Base-by-base conservation (phyloP, 2,797 vertebrate genomes). In the Trachops cirrhosus region DNA sequence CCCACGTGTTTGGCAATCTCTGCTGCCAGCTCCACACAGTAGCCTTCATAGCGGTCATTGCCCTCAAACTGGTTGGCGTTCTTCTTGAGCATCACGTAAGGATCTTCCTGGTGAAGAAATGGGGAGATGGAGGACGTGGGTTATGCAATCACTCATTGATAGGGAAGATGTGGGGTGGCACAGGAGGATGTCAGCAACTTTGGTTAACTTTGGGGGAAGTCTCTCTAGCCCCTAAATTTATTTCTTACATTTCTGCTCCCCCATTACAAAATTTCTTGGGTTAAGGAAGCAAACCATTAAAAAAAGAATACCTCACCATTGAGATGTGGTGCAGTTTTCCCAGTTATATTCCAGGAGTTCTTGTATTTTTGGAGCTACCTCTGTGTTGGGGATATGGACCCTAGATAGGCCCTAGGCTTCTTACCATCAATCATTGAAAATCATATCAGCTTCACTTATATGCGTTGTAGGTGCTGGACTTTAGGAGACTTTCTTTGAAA, bases 21-120 rank as follows among this genome's bases (percentile, higher is more conserved):
- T 0, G 99, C 99, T 0, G 99, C 99, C 50, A 99, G 98, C 97
- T 99, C 99, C 34, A 99, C 99, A 0, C 99, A 99, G 98, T 99
- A 99, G 92, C 99, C 99, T 97, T 99, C 99, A 0, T 99, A 99
- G 96, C 99, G 99, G 95, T 99, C 99, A 0, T 99, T 99, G 59
- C 99, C 99, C 89, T 98, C 98, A 64, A 99, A 98, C 97, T 99
- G 99, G 91, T 99, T 99, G 21, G 99, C 99, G 0, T 99, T 99
- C 98, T 99, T 99, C 98, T 99, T 99, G 94, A 99, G 98, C 99
- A 99, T 99, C 97, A 99, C 99, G 0, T 99, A 99, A 0, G 99
- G 99, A 29, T 99, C 99, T 98, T 99, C 99, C 99, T 99, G 98
- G 95, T 52, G 74, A 97, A 97, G 74, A 95, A 75, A 95, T 15